Percentiles rank a stretch among this genome's conserved stretches.
Evolutionary conservation across 2,888 invertebrate genomes (phyloP).

Genomic region (Macrophya alboannulata): DNA sequence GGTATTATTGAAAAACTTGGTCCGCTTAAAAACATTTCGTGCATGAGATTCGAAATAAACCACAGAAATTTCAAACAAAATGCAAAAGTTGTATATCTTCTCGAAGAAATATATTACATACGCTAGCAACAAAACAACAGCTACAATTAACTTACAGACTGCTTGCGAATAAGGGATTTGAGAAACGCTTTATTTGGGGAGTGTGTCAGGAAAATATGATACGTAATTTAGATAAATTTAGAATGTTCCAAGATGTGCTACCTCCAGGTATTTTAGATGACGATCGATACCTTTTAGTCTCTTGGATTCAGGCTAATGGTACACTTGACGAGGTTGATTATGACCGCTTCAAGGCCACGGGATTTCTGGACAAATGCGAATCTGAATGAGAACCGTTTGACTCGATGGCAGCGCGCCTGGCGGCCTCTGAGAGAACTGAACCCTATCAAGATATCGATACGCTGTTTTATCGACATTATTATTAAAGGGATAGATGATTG

Average conservation of each 20-base stretch:
- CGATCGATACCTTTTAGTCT: neutral
- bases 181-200: slow-evolving; percentile 4
- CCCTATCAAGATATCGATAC: too few species aligned
- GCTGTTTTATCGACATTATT: too few species aligned
- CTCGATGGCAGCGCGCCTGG: too few species aligned
- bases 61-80: slow-evolving; percentile 36
- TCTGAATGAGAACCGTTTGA: too few species aligned
- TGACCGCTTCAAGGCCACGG: too few species aligned
- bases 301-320: slow-evolving; percentile 1
- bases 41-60: slow-evolving; percentile 34
- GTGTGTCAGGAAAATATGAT: neutral
- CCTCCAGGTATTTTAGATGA: neutral
- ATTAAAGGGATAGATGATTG: too few species aligned
- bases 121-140: slow-evolving; percentile 42
- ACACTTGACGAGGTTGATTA: too few species aligned
- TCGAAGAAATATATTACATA: slow-evolving; percentile 24
- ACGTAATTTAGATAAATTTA: neutral
- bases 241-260: neutral
- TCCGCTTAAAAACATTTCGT: slow-evolving; percentile 39
- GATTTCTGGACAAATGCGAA: too few species aligned
- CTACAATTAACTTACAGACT: slow-evolving; percentile 26
- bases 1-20: slow-evolving; percentile 41
- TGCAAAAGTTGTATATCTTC: slow-evolving; percentile 42
- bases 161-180: slow-evolving; percentile 15
- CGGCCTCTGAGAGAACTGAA: too few species aligned